A percentile compares a stretch with the other conserved stretches of the same genome.
phyloP scores from a whole-genome alignment of 2,888 invertebrate species.

The Helobdella robusta region DNA sequence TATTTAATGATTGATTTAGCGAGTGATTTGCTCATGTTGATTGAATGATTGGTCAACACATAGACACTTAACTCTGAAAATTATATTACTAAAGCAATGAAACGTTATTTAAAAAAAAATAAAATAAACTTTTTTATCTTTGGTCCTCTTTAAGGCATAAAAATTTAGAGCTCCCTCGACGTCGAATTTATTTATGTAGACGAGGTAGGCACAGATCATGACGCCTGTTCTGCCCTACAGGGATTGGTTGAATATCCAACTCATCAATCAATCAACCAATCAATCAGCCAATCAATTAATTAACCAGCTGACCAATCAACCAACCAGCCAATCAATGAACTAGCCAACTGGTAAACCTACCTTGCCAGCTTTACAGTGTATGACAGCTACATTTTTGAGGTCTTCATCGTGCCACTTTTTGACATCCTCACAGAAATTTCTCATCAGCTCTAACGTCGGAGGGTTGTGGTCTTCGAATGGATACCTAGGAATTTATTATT shows the following conservation, averaged over 20 bases:
- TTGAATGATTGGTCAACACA: too few species aligned
- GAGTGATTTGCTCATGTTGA: too few species aligned
- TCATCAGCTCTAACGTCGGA: slow-evolving; percentile 79
- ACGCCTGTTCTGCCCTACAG: slow-evolving; percentile 64
- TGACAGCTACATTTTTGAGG: slow-evolving; percentile 76
- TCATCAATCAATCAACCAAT: neutral
- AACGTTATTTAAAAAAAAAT: neutral
- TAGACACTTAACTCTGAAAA: too few species aligned
- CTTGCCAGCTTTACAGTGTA: slow-evolving; percentile 99
- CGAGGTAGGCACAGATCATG: slow-evolving; percentile 94
- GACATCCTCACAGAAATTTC: slow-evolving; percentile 86
- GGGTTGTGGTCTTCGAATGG: slow-evolving; percentile 97
- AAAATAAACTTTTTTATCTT: slow-evolving; percentile 74
- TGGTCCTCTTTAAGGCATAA: slow-evolving; percentile 80
- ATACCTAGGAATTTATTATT: slow-evolving; percentile 53
- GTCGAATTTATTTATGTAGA: slow-evolving; percentile 64
- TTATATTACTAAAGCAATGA: too few species aligned
- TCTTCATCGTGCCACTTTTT: slow-evolving; percentile 70
- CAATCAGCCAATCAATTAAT: neutral
- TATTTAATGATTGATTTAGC: too few species aligned
- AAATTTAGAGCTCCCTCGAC: slow-evolving; percentile 79
- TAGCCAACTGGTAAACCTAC: slow-evolving; percentile 51
- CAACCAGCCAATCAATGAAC: neutral
- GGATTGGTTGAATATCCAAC: slow-evolving; percentile 1
- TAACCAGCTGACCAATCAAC: neutral